Base-by-base conservation (phyloP, 2,113 vertebrate genomes). In the Phalacrocorax pelagicus region DNA sequence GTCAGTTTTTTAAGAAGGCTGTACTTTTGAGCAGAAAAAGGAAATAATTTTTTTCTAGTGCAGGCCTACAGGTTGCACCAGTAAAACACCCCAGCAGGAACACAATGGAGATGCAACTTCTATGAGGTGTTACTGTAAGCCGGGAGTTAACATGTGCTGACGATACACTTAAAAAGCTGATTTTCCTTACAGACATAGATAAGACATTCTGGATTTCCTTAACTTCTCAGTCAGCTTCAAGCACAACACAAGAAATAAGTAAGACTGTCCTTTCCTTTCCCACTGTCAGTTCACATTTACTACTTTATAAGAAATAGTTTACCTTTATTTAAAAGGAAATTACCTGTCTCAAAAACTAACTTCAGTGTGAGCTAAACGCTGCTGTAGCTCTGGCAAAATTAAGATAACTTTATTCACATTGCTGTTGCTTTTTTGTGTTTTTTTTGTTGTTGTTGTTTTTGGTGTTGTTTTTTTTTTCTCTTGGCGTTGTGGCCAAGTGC, bases 311-410 rank as follows among this genome's bases (percentile, higher is more conserved):
- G 11, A 44, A 81, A 12, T 23, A 71, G 69, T 82, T 72, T 88
- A 29, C 51, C 12, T 82, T 66, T 78, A 54, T 81, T 95, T 85
- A 93, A 93, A 87, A 27, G 34, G 51, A 94, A 96, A 90, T 79
- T 34, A 42, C 34, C 34, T 61, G 13, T 59, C 63, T 92, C 54
- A 86, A 69, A 96, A 88, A n/a, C 27, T 8, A 90, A 63, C 38
- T 88, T 67, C 36, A 11, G 2, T 42, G 36, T 34, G 69, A 89
- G 44, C 20, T 62, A 73, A 88, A 32, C 26, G 13, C 52, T 89
- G 52, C 32, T 44, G 27, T 18, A 21, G 10, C n/a, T 26, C 57
- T 52, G 54, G 40, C 5, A 69, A 94, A 70, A 80, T 58, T 57
- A 73, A 86, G 63, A 46, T 89, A 57, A 83, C 38, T 65, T 54